Evolutionary conservation across 64 coral and sea anemone species (phyloP).

Genomic region (Catalaphyllia jardinei): DNA sequence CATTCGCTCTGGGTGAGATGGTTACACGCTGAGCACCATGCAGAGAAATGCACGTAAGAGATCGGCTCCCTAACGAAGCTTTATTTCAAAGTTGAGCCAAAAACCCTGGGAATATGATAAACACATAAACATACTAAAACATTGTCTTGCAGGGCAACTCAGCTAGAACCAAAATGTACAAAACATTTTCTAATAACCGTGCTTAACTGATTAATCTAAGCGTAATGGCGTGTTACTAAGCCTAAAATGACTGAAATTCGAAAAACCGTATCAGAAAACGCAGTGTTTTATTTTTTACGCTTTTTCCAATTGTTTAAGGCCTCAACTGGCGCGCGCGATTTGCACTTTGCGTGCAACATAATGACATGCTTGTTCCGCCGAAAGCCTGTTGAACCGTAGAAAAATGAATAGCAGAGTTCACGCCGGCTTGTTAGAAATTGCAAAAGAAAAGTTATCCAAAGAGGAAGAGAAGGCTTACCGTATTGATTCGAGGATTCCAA

Average conservation of each 20-base stretch:
- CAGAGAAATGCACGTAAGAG: neutral
- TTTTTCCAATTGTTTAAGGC: neutral
- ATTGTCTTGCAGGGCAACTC: neutral
- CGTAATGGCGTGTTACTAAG: neutral
- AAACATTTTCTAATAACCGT: constrained; percentile 26
- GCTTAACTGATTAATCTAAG: constrained; percentile 20
- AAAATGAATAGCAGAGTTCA: neutral
- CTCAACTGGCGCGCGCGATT: neutral
- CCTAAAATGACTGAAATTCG: neutral
- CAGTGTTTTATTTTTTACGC: neutral
- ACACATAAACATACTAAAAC: constrained; percentile 20
- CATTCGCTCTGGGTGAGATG: neutral
- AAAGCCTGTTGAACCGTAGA: neutral
- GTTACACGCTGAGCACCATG: neutral
- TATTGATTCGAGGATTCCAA: neutral
- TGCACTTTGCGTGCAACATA: neutral
- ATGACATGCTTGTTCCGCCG: neutral
- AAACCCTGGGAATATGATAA: neutral
- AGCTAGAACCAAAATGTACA: neutral
- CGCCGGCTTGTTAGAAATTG: neutral
- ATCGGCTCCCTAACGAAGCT: neutral
- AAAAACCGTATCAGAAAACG: neutral
- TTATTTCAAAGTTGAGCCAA: neutral
- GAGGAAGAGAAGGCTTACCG: neutral
- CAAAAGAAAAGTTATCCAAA: neutral